A percentile compares a stretch with the other conserved stretches of the same genome.
These are phyloP conservation scores for Cabera pusaria DNA, from an alignment of 2,888 invertebrate species.

Conservation along the genomic window DNA sequence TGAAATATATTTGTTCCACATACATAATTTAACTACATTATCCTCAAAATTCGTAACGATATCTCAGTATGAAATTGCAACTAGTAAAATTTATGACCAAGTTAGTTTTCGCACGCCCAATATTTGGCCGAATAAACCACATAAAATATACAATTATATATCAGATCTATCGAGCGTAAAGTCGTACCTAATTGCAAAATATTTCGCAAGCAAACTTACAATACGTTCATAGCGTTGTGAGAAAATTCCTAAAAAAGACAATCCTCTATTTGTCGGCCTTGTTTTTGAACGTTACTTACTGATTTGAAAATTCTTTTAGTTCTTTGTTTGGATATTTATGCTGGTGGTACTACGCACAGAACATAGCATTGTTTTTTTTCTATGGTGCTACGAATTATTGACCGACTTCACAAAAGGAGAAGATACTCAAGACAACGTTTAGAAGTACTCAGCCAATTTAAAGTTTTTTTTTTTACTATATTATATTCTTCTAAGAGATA, in stretches of 20 bases:
- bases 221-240: conserved; percentile 17
- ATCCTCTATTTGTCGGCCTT: no score
- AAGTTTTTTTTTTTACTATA: no score
- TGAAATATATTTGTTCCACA: conserved; percentile 13
- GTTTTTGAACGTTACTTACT: no score
- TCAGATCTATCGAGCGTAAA: conserved; percentile 13
- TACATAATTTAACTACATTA: conserved; percentile 14
- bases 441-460: no score
- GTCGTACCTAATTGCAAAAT: conserved; percentile 8
- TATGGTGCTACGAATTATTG: no score
- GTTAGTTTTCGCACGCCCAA: conserved; percentile 15
- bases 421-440: no score
- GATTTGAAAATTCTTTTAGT: no score
- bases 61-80: conserved; percentile 10
- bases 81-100: conserved; percentile 12
- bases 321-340: no score
- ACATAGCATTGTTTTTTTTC: no score
- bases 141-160: conserved; percentile 13
- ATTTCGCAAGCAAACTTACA: conserved; percentile 18
- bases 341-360: no score
- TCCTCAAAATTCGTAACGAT: conserved; percentile 4
- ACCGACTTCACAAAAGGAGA: no score
- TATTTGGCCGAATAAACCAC: conserved; percentile 11
- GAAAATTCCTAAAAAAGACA: conserved; percentile 23
- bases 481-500: no score